Evolutionary conservation across 2,888 invertebrate species (phyloP), one percentile per base, ranked within the genome.

Genomic region (Andrena chrysosceles): DNA sequence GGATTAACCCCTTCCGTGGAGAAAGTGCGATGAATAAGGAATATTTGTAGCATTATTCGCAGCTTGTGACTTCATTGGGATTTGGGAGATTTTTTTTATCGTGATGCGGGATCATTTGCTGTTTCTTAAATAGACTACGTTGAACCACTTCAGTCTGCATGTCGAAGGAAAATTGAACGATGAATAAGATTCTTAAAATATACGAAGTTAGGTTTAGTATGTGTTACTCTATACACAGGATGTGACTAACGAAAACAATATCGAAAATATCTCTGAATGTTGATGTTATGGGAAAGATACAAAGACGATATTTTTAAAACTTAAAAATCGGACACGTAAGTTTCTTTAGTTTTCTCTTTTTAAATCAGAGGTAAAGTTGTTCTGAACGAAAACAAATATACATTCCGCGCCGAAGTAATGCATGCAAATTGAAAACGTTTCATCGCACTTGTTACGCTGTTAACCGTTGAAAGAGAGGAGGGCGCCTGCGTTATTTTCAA

Each of bases 381-480:
- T 10, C 26, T 23, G 13, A 10, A 20, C 56, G 23, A 10, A 10
- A 56, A 23, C 26, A 26, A 56, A 26, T 23, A 56, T 23, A 23
- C 26, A 26, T 13, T 33, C 60, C n/a, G 20, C 33, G n/a, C 1
- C 1, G 31, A 26, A 33, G 8, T 33, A 20, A 62, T 33, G 10
- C n/a, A 20, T 33, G 16, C n/a, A 33, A 62, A 62, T 26, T 62
- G 60, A n/a, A 62, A 33, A 62, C 33, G n/a, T 33, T 33, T 26
- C 26, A 23, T 26, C 56, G 56, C 56, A 26, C 8, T 56, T 56
- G 26, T 26, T 56, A 56, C n/a, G 10, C 56, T 26, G 56, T 10
- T 10, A 8, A 20, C 13, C 4, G 56, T 23, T 31, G 29, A 42
- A 60, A 20, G 42, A 35, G 20, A 20, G 26, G 26, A 23, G 10